phyloP scores from a whole-genome alignment of 2,797 vertebrate genomes.

The Tolypeutes matacus region DNA sequence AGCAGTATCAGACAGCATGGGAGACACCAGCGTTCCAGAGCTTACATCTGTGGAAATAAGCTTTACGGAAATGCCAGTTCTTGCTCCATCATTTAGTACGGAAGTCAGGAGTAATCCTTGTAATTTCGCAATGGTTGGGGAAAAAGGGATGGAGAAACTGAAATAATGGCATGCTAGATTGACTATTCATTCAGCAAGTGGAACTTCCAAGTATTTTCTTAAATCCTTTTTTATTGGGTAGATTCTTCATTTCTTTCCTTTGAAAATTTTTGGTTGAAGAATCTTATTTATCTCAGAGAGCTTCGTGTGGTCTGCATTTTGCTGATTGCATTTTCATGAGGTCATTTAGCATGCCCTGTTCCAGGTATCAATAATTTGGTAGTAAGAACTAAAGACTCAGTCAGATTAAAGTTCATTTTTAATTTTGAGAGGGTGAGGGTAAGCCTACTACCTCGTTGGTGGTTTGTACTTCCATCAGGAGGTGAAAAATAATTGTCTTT shows the following conservation, averaged over 20 bases:
- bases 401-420: not conserved
- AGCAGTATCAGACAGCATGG: not conserved
- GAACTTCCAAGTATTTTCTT: not conserved
- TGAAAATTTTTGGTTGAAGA: slow-evolving; percentile 17
- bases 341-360: not conserved
- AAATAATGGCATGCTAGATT: not conserved
- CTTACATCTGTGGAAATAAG: too few species aligned
- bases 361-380: not conserved
- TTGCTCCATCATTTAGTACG: not conserved
- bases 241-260: not conserved
- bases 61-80: not conserved
- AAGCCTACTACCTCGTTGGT: too few species aligned
- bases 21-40: not conserved
- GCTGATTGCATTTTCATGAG: not conserved
- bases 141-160: not conserved
- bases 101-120: not conserved
- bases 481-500: not conserved
- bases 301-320: not conserved
- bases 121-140: not conserved
- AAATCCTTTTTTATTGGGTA: not conserved
- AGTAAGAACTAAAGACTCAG: not conserved
- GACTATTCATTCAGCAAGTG: not conserved
- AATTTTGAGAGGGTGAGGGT: not conserved
- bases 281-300: not conserved
- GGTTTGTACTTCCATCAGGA: not conserved